Evolutionary conservation across 2,888 invertebrate species (phyloP), one percentile per base, ranked within the genome.

Genomic region (Danaus chrysippus): DNA sequence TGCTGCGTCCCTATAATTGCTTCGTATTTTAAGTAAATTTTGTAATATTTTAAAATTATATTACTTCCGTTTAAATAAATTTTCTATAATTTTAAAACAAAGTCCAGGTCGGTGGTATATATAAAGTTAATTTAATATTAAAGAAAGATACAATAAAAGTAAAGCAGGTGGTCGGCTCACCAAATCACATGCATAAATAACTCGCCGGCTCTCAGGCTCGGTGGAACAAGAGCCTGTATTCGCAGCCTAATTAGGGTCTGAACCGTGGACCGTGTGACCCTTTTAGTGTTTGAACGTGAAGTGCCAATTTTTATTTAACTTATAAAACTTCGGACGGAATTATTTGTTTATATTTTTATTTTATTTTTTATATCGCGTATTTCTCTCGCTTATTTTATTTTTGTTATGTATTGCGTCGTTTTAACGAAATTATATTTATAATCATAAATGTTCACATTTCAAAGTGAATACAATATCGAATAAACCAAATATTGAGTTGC

Each of bases 391-490:
- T 34, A 5, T 34, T 6, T 34, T 34, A 34, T 34, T 34, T 34
- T 6, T 34, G 23, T 34, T 6, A 34, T 34, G 3, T 34, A 34
- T 34, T 5, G 8, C 8, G 8, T 34, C 23, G 6, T 34, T 34
- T 34, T 34, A 6, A 34, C 6, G 2, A 34, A 34, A 34, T 34
- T 34, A 34, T 34, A 8, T 34, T 34, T 34, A 34, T 6, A 34
- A 34, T 49, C 17, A 49, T 17, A 49, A 3, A 13, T 12, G 8
- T 49, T 49, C 49, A 10, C 17, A 17, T 49, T 17, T n/a, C 1
- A 43, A 49, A 15, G 49, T 49, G 17, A 49, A 49, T 49, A 58
- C 65, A 62, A 61, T 62, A 62, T 59, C 63, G 17, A 17, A 49
- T 49, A 49, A 17, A 49, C 17, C 49, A 49, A 49, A 49, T 62